Evolutionary conservation across 53 echinoderm and acorn worm species (phyloP), one percentile per base, ranked within the genome.

Genomic region (Crossaster papposus): DNA sequence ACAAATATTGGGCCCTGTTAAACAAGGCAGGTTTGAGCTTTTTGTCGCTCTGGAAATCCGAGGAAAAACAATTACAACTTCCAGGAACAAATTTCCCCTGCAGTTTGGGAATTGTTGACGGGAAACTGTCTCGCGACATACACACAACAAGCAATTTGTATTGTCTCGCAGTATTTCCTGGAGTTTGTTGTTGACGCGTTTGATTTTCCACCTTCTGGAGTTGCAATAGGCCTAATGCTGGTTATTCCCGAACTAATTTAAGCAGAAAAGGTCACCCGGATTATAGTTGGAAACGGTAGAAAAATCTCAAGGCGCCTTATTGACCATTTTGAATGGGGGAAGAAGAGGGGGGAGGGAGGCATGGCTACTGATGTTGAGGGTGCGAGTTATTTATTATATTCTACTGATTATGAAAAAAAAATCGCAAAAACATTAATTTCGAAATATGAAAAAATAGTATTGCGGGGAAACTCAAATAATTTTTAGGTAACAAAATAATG

Each of bases 61-160:
- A 68, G 68, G 68, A 68, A 68, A 68, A 68, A 68, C 68, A 68
- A 68, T 68, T 24, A 68, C 3, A 8, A 68, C 68, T 68, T 68
- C 68, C 68, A 68, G 68, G 68, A 68, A 68, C 68, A 20, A 14
- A 26, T n/a, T 68, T 62, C 28, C 10, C 28, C 4, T 26, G 68
- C 24, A 26, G 68, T 68, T 68, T 68, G 68, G 68, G 68, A 68
- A 68, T 26, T 68, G 68, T 26, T 26, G 68, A 68, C 24, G 28
- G 28, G 68, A 28, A 23, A 68, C 68, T 20, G 68, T 68, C 68
- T 68, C 17, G 68, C 22, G n/a, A 4, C 2, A n/a, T 23, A 10
- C 68, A 68, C 28, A 68, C 26, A 68, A 28, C 44, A n/a, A 28
- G 68, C 28, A 26, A 68, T 68, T 68, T 68, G 10, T n/a, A 26